These are phyloP conservation scores for Drosophila trapezifrons DNA, from an alignment of 1,140 invertebrate species.

Conservation along the genomic window DNA sequence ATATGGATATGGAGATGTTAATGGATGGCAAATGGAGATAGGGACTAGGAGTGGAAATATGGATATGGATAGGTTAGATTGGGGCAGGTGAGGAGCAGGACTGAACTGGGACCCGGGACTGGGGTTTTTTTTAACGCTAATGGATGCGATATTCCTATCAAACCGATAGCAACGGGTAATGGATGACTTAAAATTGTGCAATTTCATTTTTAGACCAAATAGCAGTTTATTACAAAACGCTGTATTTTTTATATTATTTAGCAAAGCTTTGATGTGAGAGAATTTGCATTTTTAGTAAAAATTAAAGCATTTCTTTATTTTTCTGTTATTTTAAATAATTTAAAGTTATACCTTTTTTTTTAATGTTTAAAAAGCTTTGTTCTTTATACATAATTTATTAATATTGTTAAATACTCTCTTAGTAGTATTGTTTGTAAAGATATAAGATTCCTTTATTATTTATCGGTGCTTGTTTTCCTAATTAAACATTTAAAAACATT, in stretches of 20 bases:
- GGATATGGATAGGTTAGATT: conserved; percentile 28
- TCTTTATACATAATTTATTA: too few relatives aligned
- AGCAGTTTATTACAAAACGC: neutral
- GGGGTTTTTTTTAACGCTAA: neutral
- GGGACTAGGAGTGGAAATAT: conserved; percentile 15
- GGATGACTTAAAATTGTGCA: conserved; percentile 2
- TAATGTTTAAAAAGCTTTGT: too few relatives aligned
- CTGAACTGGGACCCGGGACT: neutral
- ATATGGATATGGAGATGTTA: conserved; percentile 27
- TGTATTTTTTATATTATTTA: too few relatives aligned
- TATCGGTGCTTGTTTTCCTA: too few relatives aligned
- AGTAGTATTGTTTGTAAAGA: too few relatives aligned
- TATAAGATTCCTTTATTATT: too few relatives aligned
- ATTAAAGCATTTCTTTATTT: too few relatives aligned
- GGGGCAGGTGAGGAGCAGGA: neutral
- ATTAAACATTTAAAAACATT: too few relatives aligned
- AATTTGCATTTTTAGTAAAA: neutral
- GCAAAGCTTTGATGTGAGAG: too few relatives aligned
- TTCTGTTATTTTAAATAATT: neutral
- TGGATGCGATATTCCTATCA: conserved; percentile 13
- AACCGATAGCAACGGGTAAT: conserved; percentile 16
- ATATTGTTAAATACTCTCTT: too few relatives aligned
- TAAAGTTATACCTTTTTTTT: neutral
- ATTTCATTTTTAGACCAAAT: neutral
- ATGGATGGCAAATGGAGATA: conserved; percentile 32